Percentiles rank a stretch among this genome's conserved stretches.
Evolutionary conservation across 2,888 invertebrate species (phyloP).

Genomic region (Rhagophthalmus giganteus): DNA sequence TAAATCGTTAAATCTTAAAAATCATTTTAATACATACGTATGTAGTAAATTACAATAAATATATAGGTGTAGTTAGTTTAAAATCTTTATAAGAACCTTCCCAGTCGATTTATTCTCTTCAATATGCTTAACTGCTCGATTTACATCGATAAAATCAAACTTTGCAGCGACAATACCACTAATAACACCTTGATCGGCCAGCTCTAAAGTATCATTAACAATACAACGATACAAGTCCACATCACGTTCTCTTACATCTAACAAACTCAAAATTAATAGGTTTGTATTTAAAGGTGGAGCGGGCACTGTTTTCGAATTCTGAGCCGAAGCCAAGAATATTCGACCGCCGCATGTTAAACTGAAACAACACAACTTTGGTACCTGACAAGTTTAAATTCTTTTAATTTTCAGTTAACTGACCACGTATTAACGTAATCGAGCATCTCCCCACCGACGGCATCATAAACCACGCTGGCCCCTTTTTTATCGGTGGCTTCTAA

Average conservation of each 20-base stretch:
- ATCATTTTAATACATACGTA: too few relatives aligned
- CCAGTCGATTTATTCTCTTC: constrained; percentile 63
- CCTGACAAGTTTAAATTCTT: too few relatives aligned
- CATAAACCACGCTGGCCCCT: constrained; percentile 67
- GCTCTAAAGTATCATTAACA: constrained; percentile 60
- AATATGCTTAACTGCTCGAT: constrained; percentile 63
- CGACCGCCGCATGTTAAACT: constrained; percentile 62
- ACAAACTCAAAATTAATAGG: constrained; percentile 45
- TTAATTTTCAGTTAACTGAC: too few relatives aligned
- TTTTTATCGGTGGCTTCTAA: constrained; percentile 61
- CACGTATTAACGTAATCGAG: constrained; percentile 62
- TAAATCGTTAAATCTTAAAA: background rate
- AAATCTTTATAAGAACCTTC: constrained; percentile 60
- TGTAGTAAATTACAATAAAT: too few relatives aligned
- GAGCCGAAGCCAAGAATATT: constrained; percentile 46
- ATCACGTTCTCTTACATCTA: constrained; percentile 54
- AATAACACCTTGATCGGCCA: constrained; percentile 65
- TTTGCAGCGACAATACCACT: constrained; percentile 61
- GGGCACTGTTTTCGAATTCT: constrained; percentile 41
- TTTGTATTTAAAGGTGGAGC: constrained; percentile 46
- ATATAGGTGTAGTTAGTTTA: constrained; percentile 2
- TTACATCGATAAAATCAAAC: constrained; percentile 60
- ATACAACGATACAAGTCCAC: constrained; percentile 59
- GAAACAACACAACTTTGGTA: constrained; percentile 40
- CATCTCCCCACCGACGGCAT: constrained; percentile 65